Evolutionary conservation across 2,797 vertebrate genomes (phyloP).

Genomic region (Crenuchus spilurus): DNA sequence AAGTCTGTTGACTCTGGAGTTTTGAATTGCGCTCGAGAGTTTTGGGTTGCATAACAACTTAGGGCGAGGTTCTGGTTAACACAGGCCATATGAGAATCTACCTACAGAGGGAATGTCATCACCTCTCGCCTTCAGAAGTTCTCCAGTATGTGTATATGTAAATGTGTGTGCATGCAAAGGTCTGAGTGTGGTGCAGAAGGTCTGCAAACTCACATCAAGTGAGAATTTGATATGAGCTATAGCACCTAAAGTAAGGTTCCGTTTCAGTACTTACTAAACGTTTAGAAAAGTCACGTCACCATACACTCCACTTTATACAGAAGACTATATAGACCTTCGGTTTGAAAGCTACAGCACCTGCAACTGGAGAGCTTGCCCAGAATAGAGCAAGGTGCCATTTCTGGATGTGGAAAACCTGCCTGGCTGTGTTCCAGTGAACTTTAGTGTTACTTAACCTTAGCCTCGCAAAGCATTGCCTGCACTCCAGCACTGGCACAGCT

Average conservation of each 20-base stretch:
- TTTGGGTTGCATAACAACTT: constrained; percentile 68
- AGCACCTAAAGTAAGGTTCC: no score
- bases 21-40: constrained; percentile 48
- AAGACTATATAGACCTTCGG: neutral
- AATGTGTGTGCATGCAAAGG: constrained; percentile 3
- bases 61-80: constrained; percentile 51
- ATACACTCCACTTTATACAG: neutral
- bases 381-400: constrained; percentile 22
- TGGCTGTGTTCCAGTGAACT: constrained; percentile 63
- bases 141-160: constrained; percentile 7
- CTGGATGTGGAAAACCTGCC: constrained; percentile 54
- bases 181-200: constrained; percentile 20
- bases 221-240: no score
- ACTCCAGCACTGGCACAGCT: constrained; percentile 31
- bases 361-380: neutral
- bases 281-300: no score
- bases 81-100: constrained; percentile 33
- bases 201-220: no score
- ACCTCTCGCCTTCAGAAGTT: constrained; percentile 16
- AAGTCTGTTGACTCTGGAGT: constrained; percentile 63
- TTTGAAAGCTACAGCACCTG: neutral
- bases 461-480: constrained; percentile 13
- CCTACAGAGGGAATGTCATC: constrained; percentile 57
- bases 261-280: no score
- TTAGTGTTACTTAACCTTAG: constrained; percentile 71